Evolutionary conservation across 2,888 invertebrate species (phyloP), one percentile per base, ranked within the genome.

Genomic region (Eupithecia dodoneata): DNA sequence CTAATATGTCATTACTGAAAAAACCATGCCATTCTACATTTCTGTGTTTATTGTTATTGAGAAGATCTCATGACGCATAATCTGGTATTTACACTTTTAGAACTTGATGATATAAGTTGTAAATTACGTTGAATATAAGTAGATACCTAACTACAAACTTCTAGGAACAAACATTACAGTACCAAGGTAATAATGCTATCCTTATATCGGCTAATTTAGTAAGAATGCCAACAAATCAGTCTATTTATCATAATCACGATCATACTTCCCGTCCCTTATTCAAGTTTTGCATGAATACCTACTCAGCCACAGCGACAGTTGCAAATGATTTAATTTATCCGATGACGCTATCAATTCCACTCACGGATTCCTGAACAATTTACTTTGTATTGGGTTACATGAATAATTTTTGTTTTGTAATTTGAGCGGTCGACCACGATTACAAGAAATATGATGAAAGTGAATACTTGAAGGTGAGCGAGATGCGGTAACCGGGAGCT

Each of bases 391-490:
- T 75, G 76, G 75, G 77, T 82, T 79, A 82, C 79, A 71, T 74
- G 79, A 77, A 78, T 74, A 72, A 81, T 77, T 81, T 82, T 83
- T 84, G 82, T 86, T 86, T 85, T 83, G 88, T 87, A 87, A 88
- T 84, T 77, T 71, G 83, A 87, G 85, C 83, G 81, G 80, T 81
- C 74, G 76, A 81, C 82, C 79, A 76, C 78, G 73, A 74, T 79
- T 79, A 74, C 77, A 84, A 83, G 89, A 88, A 88, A 85, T 82
- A 85, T 85, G 84, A 89, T 89, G 90, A 91, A 92, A 92, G 90
- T 90, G 88, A 90, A 89, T 88, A 89, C 86, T 86, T 80, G 89
- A 88, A 88, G 88, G 90, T 89, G 84, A 92, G 85, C 89, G 81
- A 87, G 89, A 88, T 88, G 87, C 86, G 87, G 85, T 84, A 85